Base-by-base conservation (phyloP, 2,888 invertebrate species). In the Drosophila diplacantha region DNA sequence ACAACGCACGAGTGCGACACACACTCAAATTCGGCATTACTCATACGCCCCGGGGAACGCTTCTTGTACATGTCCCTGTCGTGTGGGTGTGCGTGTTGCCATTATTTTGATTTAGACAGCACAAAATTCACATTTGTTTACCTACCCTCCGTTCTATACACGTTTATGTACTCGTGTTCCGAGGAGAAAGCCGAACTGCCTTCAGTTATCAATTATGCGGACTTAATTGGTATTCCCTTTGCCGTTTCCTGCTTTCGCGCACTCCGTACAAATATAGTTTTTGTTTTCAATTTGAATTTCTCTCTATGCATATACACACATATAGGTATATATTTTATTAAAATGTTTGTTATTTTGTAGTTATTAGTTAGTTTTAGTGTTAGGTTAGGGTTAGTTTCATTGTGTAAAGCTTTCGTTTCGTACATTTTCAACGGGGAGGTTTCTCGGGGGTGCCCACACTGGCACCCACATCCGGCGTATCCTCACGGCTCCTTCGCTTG, bases 351-450 rank as follows among this genome's bases (percentile, higher is more conserved):
- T 46, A 8, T 31, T 18, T 8, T 1, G 18, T 76, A 73, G 55
- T 47, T 75, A 51, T 62, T 56, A 57, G 56, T 57, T 51, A 50
- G 47, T 67, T 47, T 71, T 63, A 60, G 52, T 66, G 59, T 56
- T 29, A 29, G 29, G 29, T 37, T 61, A 47, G 49, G 38, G 58
- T 63, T 67, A 67, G 57, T 57, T 71, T 66, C 71, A 67, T 69
- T 59, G 62, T 73, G 73, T 84, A 84, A 84, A 81, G 84, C 83
- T 81, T 82, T 73, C 71, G 77, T 84, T 81, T 69, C 73, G 54
- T 72, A 68, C n/a, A 41, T 65, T 64, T 63, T 37, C 39, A 56
- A 56, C 56, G 37, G n/a, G 26, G 39, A 12, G 11, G 5, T 22
- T 34, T 20, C 12, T n/a, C 16, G 16, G 22, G 26, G 1, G 7